Evolutionary conservation across 2,797 vertebrate genomes (phyloP).

Genomic region (Sarcophilus harrisii): DNA sequence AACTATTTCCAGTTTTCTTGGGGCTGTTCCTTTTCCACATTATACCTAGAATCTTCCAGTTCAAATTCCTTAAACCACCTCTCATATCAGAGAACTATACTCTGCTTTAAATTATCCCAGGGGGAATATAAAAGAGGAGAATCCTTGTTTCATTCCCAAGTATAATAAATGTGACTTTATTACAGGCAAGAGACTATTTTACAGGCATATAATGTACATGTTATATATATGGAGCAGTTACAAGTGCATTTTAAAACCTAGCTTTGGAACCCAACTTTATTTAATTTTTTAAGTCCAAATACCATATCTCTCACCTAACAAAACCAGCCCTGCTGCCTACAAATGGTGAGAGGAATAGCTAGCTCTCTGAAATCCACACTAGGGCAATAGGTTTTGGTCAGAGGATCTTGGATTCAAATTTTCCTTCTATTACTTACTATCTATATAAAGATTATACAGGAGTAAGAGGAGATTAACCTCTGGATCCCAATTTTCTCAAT

Average conservation of each 20-base stretch:
- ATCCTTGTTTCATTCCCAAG: neutral
- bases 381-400: neutral
- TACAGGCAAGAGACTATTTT: neutral
- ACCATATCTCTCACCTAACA: neutral
- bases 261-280: neutral
- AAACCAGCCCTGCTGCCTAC: neutral
- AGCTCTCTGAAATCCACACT: neutral
- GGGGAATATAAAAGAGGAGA: neutral
- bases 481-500: neutral
- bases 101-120: neutral
- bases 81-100: neutral
- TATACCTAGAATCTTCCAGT: neutral
- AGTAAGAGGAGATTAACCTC: neutral
- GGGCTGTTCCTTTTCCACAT: neutral
- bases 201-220: neutral
- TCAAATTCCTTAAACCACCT: neutral
- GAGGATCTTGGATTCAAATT: neutral
- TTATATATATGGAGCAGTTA: neutral
- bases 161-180: neutral
- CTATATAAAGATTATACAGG: neutral
- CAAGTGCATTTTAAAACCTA: neutral
- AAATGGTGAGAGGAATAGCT: neutral
- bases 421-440: neutral
- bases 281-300: neutral
- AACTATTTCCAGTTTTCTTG: neutral